These are phyloP conservation scores for Proteles cristata DNA, from an alignment of 2,113 vertebrate species.

Conservation along the genomic window DNA sequence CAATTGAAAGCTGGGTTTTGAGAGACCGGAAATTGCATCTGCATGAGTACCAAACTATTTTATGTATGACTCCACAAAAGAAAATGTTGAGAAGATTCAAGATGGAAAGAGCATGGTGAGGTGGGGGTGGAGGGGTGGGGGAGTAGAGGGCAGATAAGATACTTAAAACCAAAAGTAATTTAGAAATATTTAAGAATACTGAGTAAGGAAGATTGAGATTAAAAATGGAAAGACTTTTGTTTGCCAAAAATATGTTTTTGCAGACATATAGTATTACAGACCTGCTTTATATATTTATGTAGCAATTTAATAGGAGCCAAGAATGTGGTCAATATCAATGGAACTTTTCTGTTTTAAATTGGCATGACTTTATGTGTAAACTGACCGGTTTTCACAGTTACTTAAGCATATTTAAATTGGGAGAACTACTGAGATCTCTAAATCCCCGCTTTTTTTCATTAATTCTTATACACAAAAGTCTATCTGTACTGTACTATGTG, in stretches of 20 bases:
- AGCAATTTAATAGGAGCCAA: conserved; percentile 79
- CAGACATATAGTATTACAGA: conserved; percentile 69
- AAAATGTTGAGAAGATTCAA: neutral
- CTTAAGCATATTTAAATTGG: conserved; percentile 75
- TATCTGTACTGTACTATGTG: conserved; percentile 48
- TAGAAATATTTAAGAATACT: conserved; percentile 74
- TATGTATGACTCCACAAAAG: neutral
- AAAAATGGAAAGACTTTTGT: conserved; percentile 82
- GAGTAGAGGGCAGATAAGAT: neutral
- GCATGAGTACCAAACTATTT: neutral
- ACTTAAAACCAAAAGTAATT: conserved; percentile 67
- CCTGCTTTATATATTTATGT: conserved; percentile 68
- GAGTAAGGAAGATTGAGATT: conserved; percentile 76
- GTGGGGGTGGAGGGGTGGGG: neutral
- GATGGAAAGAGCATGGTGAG: neutral
- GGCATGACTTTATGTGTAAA: conserved; percentile 78
- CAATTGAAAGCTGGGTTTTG: neutral
- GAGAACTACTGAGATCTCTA: conserved; percentile 72
- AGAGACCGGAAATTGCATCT: neutral
- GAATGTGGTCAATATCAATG: conserved; percentile 75
- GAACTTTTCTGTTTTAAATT: conserved; percentile 78
- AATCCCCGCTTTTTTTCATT: conserved; percentile 44
- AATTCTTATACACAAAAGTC: conserved; percentile 69
- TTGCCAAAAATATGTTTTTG: conserved; percentile 82
- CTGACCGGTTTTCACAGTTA: conserved; percentile 77